A percentile compares a stretch with the other conserved stretches of the same genome.
Conservation (phyloP, 2,797 vertebrate species). For the Synaphobranchus kaupii region DNA sequence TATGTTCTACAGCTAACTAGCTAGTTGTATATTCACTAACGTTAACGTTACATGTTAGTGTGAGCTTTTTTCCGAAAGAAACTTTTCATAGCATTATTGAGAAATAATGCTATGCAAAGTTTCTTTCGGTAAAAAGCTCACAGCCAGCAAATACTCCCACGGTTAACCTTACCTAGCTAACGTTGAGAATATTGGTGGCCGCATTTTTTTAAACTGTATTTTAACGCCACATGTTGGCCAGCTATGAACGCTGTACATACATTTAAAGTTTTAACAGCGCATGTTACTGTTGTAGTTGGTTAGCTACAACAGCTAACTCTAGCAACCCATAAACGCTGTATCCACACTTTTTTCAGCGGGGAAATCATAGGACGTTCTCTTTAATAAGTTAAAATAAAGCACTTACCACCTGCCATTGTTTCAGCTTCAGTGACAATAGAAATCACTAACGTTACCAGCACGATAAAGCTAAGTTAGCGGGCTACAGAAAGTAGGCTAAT, state of each 20-base stretch:
- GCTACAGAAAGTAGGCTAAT: neutral
- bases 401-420: constrained; percentile 50
- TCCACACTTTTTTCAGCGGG: neutral
- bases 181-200: too few species aligned
- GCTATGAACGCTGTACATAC: neutral
- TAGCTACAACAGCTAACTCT: neutral
- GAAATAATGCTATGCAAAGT: too few species aligned
- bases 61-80: too few species aligned
- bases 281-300: neutral
- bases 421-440: neutral
- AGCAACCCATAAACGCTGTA: neutral
- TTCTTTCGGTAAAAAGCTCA: too few species aligned
- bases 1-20: too few species aligned
- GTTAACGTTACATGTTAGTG: too few species aligned
- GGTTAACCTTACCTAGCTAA: too few species aligned
- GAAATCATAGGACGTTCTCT: neutral
- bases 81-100: too few species aligned
- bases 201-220: too few species aligned
- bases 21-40: too few species aligned
- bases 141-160: too few species aligned
- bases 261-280: neutral
- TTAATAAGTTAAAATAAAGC: neutral
- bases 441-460: neutral
- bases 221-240: neutral
- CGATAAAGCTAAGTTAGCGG: neutral